Base-by-base conservation (phyloP, 2,888 invertebrate species). In the Therioaphis trifolii region DNA sequence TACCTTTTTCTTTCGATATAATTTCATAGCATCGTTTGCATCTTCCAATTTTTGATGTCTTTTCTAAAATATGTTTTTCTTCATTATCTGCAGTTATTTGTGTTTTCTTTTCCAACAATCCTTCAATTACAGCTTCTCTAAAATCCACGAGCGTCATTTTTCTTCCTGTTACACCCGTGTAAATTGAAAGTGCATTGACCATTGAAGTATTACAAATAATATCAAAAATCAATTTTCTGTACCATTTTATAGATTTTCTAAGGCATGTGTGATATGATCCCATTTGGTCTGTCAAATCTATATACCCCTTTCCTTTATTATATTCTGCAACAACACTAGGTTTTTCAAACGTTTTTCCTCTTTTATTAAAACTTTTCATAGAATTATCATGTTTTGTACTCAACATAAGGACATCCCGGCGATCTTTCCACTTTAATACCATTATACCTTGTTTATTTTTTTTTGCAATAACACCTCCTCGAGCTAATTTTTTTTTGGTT, bases 351-450 rank as follows among this genome's bases (percentile, higher is more conserved):
- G 18, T 18, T 5, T 14, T 69, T 69, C 46, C 46, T 69, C 69
- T 46, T n/a, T 12, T 27, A n/a, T 52, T 72, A 72, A 27, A 15
- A 72, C 4, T 49, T 52, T 29, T 27, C 71, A 72, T 52, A 27
- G 27, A 27, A 72, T 72, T 69, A 15, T 12, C 18, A 46, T 69
- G 69, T 2, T 1, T 69, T 69, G 69, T 69, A 9, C 46, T 46
- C 29, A 72, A 72, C 71, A 72, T 72, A 12, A 72, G 49, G n/a
- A 72, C 49, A 72, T 72, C 49, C 11, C 71, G 49, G 9, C 71
- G 49, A 49, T 72, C 71, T 72, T n/a, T 72, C 71, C 71, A 72
- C 18, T 72, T 72, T 1, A 72, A 29, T 52, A 72, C n/a, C 52
- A 72, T 72, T 11, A 72, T 52, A 29, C 71, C 49, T n/a, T 49